Conservation (phyloP, 2,113 vertebrate species). For the Apeltes quadracus region DNA sequence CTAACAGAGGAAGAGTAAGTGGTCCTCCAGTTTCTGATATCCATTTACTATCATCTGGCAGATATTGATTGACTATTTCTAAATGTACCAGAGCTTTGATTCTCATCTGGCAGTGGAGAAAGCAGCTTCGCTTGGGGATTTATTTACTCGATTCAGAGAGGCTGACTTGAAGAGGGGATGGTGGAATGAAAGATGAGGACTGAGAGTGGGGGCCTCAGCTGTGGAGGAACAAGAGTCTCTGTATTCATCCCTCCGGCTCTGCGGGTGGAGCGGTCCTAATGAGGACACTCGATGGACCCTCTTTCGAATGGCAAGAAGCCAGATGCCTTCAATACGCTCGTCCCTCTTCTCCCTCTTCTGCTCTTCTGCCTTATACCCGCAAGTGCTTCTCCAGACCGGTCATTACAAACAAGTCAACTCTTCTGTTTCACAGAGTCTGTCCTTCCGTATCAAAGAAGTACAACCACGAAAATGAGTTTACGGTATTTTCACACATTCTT, state of each 20-base stretch:
- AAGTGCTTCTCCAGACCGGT: neutral
- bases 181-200: neutral
- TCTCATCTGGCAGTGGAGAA: neutral
- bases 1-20: neutral
- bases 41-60: neutral
- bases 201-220: conserved; percentile 20
- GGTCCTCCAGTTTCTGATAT: neutral
- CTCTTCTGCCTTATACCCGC: conserved; percentile 2
- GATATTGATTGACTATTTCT: neutral
- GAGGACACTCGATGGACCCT: neutral
- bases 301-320: neutral
- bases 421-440: neutral
- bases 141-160: neutral
- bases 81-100: too few relatives aligned
- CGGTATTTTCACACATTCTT: neutral
- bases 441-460: neutral
- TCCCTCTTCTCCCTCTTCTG: too few relatives aligned
- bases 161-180: neutral
- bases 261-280: conserved; percentile 7
- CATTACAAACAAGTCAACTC: neutral
- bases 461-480: neutral
- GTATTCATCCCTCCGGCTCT: conserved; percentile 14
- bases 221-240: conserved; percentile 14
- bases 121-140: neutral
- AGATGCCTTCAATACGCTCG: neutral